phyloP scores from a whole-genome alignment of 2,113 vertebrate species.

The Apistogramma diplotaenia region DNA sequence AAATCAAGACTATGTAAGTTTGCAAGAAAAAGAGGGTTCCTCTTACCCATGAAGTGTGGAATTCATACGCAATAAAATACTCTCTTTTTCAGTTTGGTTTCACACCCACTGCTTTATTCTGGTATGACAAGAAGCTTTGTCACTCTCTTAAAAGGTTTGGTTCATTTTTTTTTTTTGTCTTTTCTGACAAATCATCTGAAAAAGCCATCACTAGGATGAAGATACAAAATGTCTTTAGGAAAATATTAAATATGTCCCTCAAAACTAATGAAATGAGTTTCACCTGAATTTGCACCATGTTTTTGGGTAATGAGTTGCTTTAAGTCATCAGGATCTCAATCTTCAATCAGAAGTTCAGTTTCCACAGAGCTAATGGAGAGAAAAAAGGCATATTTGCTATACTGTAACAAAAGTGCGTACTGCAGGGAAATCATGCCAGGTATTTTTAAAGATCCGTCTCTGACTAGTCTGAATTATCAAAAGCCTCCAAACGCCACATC shows the following conservation, averaged over 20 bases:
- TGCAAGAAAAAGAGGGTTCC: neutral
- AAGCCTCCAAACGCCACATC: no score
- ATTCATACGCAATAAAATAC: neutral
- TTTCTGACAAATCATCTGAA: no score
- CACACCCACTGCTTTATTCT: neutral
- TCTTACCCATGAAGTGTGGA: neutral
- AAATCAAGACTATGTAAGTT: neutral
- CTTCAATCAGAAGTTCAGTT: neutral
- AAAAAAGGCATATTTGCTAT: neutral
- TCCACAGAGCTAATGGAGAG: neutral
- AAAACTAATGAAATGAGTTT: neutral
- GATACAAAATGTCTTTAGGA: neutral
- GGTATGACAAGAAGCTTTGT: neutral
- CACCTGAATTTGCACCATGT: neutral
- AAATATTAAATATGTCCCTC: neutral
- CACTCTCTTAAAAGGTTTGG: no score
- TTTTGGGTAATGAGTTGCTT: neutral
- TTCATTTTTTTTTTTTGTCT: no score
- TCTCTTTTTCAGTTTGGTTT: neutral
- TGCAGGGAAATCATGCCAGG: no score
- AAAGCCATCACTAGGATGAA: no score
- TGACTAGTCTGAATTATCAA: no score
- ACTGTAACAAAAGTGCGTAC: neutral
- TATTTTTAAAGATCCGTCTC: no score
- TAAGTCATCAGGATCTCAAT: neutral